Evolutionary conservation across 2,797 vertebrate genomes (phyloP).

Genomic region (Poecile montanus): DNA sequence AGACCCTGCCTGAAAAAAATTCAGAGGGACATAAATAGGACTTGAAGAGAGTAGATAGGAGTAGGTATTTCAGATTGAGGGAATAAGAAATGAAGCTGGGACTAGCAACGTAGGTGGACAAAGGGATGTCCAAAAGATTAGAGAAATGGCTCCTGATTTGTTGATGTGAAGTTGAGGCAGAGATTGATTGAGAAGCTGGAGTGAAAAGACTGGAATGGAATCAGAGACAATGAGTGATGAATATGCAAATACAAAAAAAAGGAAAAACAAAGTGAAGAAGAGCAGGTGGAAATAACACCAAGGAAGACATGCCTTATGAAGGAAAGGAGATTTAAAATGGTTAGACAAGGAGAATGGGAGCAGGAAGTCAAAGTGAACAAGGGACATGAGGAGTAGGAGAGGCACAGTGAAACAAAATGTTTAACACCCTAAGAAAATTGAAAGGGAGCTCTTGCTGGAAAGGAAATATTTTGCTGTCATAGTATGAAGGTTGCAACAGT

Average conservation of each 20-base stretch:
- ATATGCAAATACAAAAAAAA: neutral
- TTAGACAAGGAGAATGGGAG: neutral
- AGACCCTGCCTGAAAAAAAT: neutral
- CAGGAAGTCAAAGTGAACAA: neutral
- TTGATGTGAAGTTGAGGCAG: neutral
- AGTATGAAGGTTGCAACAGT: neutral
- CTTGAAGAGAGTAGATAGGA: neutral
- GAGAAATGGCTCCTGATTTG: neutral
- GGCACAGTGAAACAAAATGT: neutral
- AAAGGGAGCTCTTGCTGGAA: neutral
- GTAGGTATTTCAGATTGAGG: neutral
- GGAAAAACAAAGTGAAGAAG: neutral
- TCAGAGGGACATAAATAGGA: neutral
- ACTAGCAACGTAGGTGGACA: neutral
- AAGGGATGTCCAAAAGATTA: neutral
- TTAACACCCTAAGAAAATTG: neutral
- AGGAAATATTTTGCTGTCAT: neutral
- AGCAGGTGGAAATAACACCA: neutral
- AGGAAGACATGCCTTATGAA: neutral
- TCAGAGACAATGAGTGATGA: neutral
- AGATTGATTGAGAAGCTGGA: neutral
- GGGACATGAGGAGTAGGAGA: neutral
- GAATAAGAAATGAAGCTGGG: neutral
- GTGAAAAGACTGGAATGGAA: neutral
- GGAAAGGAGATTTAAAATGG: neutral